Base-by-base conservation (phyloP, 2,113 vertebrate genomes). In the Osmerus mordax region DNA sequence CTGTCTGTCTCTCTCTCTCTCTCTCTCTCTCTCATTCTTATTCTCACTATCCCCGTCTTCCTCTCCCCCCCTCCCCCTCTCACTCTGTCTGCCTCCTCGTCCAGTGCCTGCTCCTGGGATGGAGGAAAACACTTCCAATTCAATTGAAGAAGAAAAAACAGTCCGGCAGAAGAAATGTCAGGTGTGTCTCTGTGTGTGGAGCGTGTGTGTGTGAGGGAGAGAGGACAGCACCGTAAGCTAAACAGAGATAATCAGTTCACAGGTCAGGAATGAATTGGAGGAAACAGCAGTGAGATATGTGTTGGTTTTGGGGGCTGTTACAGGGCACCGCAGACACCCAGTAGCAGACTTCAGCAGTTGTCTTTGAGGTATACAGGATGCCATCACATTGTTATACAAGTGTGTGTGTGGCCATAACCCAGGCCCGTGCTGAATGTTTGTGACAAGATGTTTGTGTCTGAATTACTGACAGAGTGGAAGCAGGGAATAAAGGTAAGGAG, bases 401-500 rank as follows among this genome's bases (percentile, higher is more conserved):
- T 70, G 70, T 58, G n/a, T 23, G 55, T 59, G 67, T 59, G 67
- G 15, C 16, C n/a, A 23, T 23, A 21, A 52, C 54, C 54, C 14
- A 13, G 59, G 9, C 8, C 15, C 2, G 6, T 61, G 59, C 12
- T 41, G 29, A 32, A 32, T 32, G 59, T 61, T 19, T 15, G 23
- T 61, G 78, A 69, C 71, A 75, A 75, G 75, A 70, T 63, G 63
- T 21, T 21, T 21, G 21, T 18, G 36, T 56, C 15, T 83, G 81
- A 72, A 76, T 78, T 80, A 75, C 71, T 77, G 65, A 69, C 75
- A 67, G 5, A 32, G 55, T 23, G 59, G 61, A 75, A 67, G 29
- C 64, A 21, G 69, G 60, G 73, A 79, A 62, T 64, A 69, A 74
- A 73, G 59, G 69, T 52, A 56, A 56, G 0, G 55, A 77, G 65